Base-by-base conservation (phyloP, 2,888 invertebrate species). In the Drosophila pegasa region DNA sequence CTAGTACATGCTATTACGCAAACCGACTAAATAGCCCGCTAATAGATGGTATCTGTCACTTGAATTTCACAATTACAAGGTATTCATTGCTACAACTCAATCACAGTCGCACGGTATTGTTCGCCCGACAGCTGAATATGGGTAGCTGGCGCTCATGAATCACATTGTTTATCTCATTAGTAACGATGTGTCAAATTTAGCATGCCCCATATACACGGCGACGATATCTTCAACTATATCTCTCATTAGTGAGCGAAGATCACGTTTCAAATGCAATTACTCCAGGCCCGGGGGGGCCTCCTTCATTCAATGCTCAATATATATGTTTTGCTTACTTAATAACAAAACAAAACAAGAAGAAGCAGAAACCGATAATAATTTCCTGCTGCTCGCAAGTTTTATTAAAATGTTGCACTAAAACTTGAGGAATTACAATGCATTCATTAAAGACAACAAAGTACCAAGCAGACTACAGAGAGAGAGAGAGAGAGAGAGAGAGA, bases 81-180 rank as follows among this genome's bases (percentile, higher is more conserved):
- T 52, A 58, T 35, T 60, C 65, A 51, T 4, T 18, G 37, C 40
- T 22, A 52, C 52, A 31, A 22, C 67, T 75, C 62, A 68, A 75
- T 75, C 72, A 59, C 43, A 75, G 61, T 57, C 37, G 48, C 38
- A 52, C 54, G 41, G 27, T 41, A 50, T 59, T 58, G 54, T 70
- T 64, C 47, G 20, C 18, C 29, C 37, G 41, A 48, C 40, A 54
- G 33, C 22, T 40, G 18, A 14, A 6, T 38, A 45, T 16, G 48
- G 9, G 38, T 38, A 48, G 18, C 31, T 2, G 1, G 8, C 12
- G 58, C 50, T 6, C n/a, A 81, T 82, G 80, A 81, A 80, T 81
- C 80, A 80, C 59, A 67, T 82, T 87, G 79, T 78, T 72, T 87
- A 75, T 65, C 82, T 81, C 78, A 82, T 82, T 82, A 82, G 85